Base-by-base conservation (phyloP, 2,113 vertebrate species). In the Alouatta palliata region DNA sequence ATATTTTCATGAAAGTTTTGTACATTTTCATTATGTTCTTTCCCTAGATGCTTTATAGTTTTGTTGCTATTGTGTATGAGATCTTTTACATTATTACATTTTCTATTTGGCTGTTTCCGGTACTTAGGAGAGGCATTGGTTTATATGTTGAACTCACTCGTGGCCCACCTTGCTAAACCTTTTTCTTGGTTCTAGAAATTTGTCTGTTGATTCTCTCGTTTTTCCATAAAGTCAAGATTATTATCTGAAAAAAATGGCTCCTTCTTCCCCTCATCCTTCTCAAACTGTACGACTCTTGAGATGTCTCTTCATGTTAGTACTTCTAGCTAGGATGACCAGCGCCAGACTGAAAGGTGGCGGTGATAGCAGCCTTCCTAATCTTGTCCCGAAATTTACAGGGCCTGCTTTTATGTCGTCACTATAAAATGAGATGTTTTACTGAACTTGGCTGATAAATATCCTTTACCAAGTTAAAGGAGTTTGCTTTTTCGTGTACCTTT, bases 41-140 rank as follows among this genome's bases (percentile, higher is more conserved):
- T 87, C 35, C 40, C 40, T 43, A 61, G 30, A n/a, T 71, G 54
- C 19, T 87, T 97, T 61, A 14, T 88, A 40, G 19, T 75, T 68
- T 75, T 52, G 12, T 84, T 66, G 43, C 61, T 49, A 16, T 80
- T 91, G 17, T 75, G 6, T 52, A 25, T 83, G 88, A 83, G 40
- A 12, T 80, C 7, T 61, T 79, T 79, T 40, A n/a, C 43, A 66
- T 27, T 75, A 21, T 77, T 32, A 40, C 5, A 25, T 16, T 81
- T 85, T 47, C n/a, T 68, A 19, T 35, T 68, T 68, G 66, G 66
- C 8, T 68, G 14, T n/a, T 68, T 32, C 32, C n/a, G 66, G 49
- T 92, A 54, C 25, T 64, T 43, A 73, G 61, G 70, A 66, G 71
- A 64, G 40, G 86, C 56, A 49, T 30, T 82, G 73, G 21, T 54